phyloP scores from a whole-genome alignment of 2,113 vertebrate species.

The Charadrius vociferus region DNA sequence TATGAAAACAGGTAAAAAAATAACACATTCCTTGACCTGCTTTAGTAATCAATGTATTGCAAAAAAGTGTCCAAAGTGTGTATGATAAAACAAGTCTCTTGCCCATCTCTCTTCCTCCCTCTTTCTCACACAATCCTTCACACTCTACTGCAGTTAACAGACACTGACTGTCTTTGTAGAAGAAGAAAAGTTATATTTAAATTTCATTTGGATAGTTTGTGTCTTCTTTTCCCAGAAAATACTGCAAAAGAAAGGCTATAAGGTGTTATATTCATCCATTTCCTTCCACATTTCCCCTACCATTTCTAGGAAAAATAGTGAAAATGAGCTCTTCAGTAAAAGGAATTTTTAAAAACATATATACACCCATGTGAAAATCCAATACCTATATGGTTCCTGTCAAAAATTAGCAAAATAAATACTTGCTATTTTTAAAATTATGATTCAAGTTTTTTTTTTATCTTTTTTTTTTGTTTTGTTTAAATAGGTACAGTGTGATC shows the following conservation, averaged over 20 bases:
- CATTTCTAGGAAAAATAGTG: neutral
- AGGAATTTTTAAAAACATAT: accelerated
- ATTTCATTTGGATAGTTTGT: neutral
- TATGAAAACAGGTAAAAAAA: neutral
- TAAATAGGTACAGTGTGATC: neutral
- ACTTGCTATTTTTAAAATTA: neutral
- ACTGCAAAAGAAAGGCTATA: neutral
- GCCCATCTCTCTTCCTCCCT: accelerated
- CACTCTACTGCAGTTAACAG: neutral
- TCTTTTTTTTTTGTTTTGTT: neutral
- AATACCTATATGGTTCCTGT: neutral
- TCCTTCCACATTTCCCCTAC: accelerated
- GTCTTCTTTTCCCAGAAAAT: neutral
- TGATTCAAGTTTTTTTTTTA: accelerated
- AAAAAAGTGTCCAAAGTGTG: neutral
- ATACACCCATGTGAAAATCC: neutral
- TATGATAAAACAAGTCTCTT: neutral
- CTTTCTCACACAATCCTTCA: accelerated
- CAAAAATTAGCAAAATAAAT: neutral
- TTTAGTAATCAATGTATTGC: neutral
- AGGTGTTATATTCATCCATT: accelerated
- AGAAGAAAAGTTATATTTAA: neutral
- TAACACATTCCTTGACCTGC: neutral
- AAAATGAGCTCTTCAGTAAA: neutral
- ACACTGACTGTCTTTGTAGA: neutral